Base-by-base conservation (phyloP, 1,140 invertebrate genomes). In the Drepana arcuata region DNA sequence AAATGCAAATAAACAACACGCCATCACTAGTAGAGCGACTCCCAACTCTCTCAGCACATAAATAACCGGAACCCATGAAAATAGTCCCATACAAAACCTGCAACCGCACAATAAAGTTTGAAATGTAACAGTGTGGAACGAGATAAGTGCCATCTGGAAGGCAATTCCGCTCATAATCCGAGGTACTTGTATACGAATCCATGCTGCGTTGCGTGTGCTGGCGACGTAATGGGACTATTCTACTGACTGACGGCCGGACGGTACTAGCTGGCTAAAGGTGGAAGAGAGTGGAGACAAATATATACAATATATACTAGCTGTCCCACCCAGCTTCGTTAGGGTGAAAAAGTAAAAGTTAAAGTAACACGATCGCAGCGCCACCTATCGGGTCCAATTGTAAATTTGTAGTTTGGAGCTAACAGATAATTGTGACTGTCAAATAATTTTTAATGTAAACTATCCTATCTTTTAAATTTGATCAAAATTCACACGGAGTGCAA, bases 141-240 rank as follows among this genome's bases (percentile, higher is more conserved):
- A 34, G 26, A 55, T 48, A 61, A 49, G 51, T 53, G 42, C 39
- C 48, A 51, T 48, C 45, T 66, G 60, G 71, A 61, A 53, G 60
- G 62, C 63, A 62, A 73, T 73, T 78, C 52, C 59, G 53, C 47
- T 69, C 58, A 55, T 67, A 71, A 66, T 57, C 55, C 48, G 43
- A 49, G 56, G 58, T 60, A 62, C 69, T 78, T 62, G 49, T 51
- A 40, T 48, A 70, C 67, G 70, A 78, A 73, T 73, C 53, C 63
- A 55, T 47, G 43, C 52, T 57, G 59, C 64, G 59, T 48, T 61
- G 66, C 57, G 70, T 68, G 68, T 78, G 71, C 56, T 45, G 49
- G 48, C 54, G 73, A 79, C 74, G 40, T 79, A 79, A 79, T 79
- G 58, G 71, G 55, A 47, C 58, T 63, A 72, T 79, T 74, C 70